Evolutionary conservation across 2,888 invertebrate genomes (phyloP).

Genomic region (Limnephilus marmoratus): DNA sequence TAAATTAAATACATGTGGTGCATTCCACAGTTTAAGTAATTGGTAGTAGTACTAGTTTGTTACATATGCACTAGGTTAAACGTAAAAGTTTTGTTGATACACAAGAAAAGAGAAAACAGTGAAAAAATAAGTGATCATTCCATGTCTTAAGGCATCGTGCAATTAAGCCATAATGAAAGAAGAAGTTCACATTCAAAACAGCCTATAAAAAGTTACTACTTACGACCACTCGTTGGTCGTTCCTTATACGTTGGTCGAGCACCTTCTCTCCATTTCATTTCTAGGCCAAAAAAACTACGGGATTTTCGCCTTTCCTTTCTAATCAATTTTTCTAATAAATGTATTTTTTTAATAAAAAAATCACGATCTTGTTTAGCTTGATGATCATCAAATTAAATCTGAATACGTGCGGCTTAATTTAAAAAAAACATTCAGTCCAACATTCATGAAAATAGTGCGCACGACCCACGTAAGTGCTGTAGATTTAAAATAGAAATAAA

Average conservation of each 20-base stretch:
- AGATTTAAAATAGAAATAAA: too few species aligned
- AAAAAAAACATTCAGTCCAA: neutral
- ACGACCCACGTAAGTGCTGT: neutral
- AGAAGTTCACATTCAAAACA: neutral
- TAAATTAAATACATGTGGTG: too few species aligned
- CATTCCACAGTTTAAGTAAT: too few species aligned
- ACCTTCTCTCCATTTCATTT: neutral
- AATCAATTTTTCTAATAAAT: neutral
- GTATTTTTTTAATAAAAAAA: neutral
- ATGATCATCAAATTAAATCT: neutral
- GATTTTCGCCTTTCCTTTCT: neutral
- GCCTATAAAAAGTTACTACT: neutral
- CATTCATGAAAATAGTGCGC: neutral
- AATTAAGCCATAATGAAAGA: neutral
- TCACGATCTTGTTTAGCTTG: neutral
- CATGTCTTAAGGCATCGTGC: neutral
- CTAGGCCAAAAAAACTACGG: neutral
- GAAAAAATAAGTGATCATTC: neutral
- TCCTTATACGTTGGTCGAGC: neutral
- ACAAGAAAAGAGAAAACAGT: neutral
- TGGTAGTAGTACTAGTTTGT: too few species aligned
- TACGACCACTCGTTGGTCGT: neutral
- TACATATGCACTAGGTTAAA: too few species aligned
- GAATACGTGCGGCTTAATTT: neutral
- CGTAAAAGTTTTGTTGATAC: too few species aligned